Evolutionary conservation across 2,888 invertebrate species (phyloP).

Genomic region (Drosophila recens): DNA sequence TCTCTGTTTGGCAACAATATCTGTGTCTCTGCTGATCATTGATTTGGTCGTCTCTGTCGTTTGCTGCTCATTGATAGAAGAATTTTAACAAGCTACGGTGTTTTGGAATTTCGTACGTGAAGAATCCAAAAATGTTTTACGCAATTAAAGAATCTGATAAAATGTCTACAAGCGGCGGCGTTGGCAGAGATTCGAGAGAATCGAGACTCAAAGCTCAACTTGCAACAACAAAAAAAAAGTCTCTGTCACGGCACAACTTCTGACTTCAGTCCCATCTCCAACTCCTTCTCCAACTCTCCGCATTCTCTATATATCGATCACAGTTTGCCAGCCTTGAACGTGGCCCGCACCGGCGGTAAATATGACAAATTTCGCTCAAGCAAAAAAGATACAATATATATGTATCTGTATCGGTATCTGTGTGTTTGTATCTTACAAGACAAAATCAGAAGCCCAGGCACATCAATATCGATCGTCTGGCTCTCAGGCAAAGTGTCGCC

Average conservation of each 20-base stretch:
- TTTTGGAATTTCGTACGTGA: conserved; percentile 81
- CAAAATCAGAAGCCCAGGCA: conserved; percentile 74
- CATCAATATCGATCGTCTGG: conserved; percentile 74
- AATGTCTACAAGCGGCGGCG: conserved; percentile 78
- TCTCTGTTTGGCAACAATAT: conserved; percentile 1
- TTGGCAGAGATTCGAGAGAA: conserved; percentile 33
- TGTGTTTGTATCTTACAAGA: conserved; percentile 46
- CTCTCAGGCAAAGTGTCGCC: conserved; percentile 51
- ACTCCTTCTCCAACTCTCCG: conserved; percentile 16
- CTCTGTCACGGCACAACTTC: conserved; percentile 44
- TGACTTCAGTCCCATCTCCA: conserved; percentile 12
- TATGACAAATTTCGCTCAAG: conserved; percentile 73
- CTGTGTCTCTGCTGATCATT: conserved; percentile 17
- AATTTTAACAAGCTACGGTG: conserved; percentile 80
- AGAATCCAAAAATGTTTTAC: conserved; percentile 82
- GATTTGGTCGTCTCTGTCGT: conserved; percentile 59
- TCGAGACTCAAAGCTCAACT: conserved; percentile 19
- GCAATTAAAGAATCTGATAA: conserved; percentile 81
- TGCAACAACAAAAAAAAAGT: conserved; percentile 26
- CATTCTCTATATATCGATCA: conserved; percentile 68
- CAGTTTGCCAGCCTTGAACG: conserved; percentile 46
- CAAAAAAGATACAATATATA: conserved; percentile 29
- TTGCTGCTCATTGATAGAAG: conserved; percentile 78
- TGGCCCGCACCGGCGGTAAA: conserved; percentile 61
- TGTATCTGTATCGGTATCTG: conserved; percentile 19